Evolutionary conservation across 2,888 invertebrate species (phyloP), one percentile per base, ranked within the genome.

Genomic region (Drosophila flavopinicola): DNA sequence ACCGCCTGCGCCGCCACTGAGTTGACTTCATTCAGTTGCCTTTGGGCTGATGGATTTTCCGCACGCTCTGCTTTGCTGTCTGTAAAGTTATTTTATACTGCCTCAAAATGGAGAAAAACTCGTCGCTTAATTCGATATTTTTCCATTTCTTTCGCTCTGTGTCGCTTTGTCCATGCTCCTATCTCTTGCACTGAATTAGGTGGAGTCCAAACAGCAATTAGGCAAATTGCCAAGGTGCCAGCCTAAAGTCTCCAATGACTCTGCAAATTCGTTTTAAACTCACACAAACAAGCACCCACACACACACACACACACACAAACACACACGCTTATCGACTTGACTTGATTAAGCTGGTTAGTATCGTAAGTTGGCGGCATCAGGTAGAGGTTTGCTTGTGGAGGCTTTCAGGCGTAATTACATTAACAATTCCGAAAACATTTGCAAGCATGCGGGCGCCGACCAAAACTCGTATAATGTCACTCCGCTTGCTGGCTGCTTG

Each of bases 381-480:
- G 11, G n/a, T 6, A 42, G 13, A 20, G 29, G 29, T 20, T 29
- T 9, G 10, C n/a, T 10, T 17, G 23, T 11, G 30, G 20, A 54
- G 57, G 80, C 84, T 86, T 71, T 80, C 78, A 80, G 56, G 65
- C 67, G 71, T 80, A 80, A 80, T 80, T 80, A 80, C 86, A 80
- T 80, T 84, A 80, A 80, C 80, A 86, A 80, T 80, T 80, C 80
- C 68, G 48, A 82, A 78, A 85, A 85, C 72, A 78, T 72, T 58
- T 47, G 41, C 42, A 58, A 41, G 53, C 41, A 33, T 54, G 45
- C 27, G 48, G 47, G 15, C 35, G 56, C 35, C 33, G 32, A 44
- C 66, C 47, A 51, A 65, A 59, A 49, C 59, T 56, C 65, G 61
- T 57, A 70, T 76, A 76, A 83, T 83, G 86, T 80, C 85, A 86